Evolutionary conservation across 2,113 vertebrate genomes (phyloP), one percentile per base, ranked within the genome.

Genomic region (Platichthys flesus): DNA sequence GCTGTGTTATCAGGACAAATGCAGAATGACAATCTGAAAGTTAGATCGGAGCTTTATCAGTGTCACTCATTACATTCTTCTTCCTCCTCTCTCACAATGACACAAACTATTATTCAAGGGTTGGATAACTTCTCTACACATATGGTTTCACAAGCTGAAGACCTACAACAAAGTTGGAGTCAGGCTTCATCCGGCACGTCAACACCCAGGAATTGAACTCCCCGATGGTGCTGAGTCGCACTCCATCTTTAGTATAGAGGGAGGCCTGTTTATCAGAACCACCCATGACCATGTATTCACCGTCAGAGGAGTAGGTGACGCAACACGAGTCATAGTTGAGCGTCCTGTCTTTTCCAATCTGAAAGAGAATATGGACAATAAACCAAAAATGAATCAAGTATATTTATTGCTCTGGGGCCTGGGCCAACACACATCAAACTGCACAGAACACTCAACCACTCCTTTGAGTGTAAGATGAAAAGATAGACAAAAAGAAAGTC

Each of bases 81-180:
- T 28, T 9, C 20, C 47, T 51, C 51, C 58, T 60, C 47, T 77
- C 37, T 76, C 51, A 40, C 28, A 55, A 45, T 57, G 15, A 74
- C 56, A 83, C 62, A 42, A 20, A 54, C 9, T 35, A 10, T 31
- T 68, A 58, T 56, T 71, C 40, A 55, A 68, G 1, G 18, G 31
- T 15, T 54, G 68, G 31, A 68, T 71, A 40, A 59, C n/a, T 79
- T 75, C 20, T 71, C 12, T 35, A 31, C 63, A 83, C 45, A 69
- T 47, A 67, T 62, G 42, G 18, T 15, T 73, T 72, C 23, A 63
- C 52, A 37, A 65, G 71, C 63, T 63, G 62, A 21, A 35, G 52
- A 89, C 96, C 94, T 88, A 99, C 98, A 96, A 99, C 97, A 4
- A 97, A 98, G 94, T 97, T 98, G 82, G 97, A 98, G 78, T 99